phyloP scores from a whole-genome alignment of 2,113 vertebrate genomes.

The Lethenteron camtschaticum region DNA sequence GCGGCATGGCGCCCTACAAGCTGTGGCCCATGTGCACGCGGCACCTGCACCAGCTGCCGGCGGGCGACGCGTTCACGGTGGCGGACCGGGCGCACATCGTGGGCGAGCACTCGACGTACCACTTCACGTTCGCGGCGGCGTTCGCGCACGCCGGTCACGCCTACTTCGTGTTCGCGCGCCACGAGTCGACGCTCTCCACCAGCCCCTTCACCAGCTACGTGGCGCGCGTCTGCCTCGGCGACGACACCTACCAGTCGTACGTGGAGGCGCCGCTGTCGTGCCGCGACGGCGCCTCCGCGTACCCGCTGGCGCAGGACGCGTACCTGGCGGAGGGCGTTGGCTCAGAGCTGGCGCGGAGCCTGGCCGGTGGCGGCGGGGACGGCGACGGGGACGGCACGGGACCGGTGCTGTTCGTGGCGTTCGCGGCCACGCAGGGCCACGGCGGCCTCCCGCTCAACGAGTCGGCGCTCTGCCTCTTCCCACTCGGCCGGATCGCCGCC shows the following conservation, averaged over 20 bases:
- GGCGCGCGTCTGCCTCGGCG: slow-evolving; percentile 34
- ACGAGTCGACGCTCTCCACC: slow-evolving; percentile 25
- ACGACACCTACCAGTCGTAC: slow-evolving; percentile 54
- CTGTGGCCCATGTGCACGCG: slow-evolving; percentile 45
- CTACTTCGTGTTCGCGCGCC: slow-evolving; percentile 51
- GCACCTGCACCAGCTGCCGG: slow-evolving; percentile 23
- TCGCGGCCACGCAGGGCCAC: slow-evolving; percentile 33
- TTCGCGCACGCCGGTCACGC: slow-evolving; percentile 18
- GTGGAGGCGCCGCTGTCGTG: slow-evolving; percentile 50
- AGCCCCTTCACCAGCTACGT: slow-evolving; percentile 41
- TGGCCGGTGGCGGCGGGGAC: slow-evolving; percentile 2
- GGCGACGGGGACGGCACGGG: slow-evolving; percentile 12
- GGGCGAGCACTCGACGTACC: slow-evolving; percentile 34
- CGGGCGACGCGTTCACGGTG: slow-evolving; percentile 50
- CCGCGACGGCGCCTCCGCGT: slow-evolving; percentile 12
- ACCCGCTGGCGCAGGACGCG: slow-evolving; percentile 38
- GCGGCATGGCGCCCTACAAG: slow-evolving; percentile 62
- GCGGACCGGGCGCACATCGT: slow-evolving; percentile 57
- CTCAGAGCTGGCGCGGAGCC: no score
- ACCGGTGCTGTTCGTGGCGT: slow-evolving; percentile 35
- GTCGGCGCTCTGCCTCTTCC: slow-evolving; percentile 61
- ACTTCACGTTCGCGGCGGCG: slow-evolving; percentile 46
- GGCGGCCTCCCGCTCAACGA: slow-evolving; percentile 18
- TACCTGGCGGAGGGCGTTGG: slow-evolving; percentile 23
- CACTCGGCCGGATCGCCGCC: slow-evolving; percentile 29